phyloP scores from a whole-genome alignment of 2,113 vertebrate genomes.

The Hylia prasina region DNA sequence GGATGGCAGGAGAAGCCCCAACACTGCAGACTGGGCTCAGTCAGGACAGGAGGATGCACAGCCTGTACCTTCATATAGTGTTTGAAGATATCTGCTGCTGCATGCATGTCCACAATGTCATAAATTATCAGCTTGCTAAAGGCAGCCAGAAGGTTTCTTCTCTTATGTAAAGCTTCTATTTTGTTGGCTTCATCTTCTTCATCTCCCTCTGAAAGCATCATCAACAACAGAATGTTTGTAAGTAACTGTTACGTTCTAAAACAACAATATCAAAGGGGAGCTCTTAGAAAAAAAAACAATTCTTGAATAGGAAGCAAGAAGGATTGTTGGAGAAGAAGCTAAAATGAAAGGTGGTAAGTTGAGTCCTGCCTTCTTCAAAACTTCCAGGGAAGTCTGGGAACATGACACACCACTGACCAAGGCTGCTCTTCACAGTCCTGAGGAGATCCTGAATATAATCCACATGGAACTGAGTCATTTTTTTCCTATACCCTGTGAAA shows the following conservation, averaged over 20 bases:
- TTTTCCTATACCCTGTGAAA: not conserved
- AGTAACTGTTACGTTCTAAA: not conserved
- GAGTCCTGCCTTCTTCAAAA: not conserved
- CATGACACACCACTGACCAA: not conserved
- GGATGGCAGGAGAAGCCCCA: not conserved
- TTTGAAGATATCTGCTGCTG: conserved; percentile 98
- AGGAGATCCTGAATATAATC: not conserved
- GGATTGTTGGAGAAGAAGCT: not conserved
- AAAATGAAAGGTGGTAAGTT: not conserved
- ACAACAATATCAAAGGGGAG: not conserved
- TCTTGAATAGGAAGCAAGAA: not conserved
- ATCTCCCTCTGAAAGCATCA: conserved; percentile 85
- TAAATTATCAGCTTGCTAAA: conserved; percentile 99
- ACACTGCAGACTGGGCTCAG: not conserved
- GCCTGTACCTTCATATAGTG: conserved; percentile 98
- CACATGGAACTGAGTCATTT: not conserved
- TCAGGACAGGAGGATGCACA: not conserved
- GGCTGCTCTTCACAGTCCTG: not conserved
- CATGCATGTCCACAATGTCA: conserved; percentile 98
- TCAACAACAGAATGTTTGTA: not conserved
- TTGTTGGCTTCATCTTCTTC: conserved; percentile 99
- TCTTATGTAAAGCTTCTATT: conserved; percentile 99
- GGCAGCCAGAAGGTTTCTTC: conserved; percentile 94
- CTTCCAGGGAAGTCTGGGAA: not conserved
- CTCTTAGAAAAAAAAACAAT: not conserved